Conservation (phyloP, 2,888 invertebrate genomes). For the Temnothorax unifasciatus region DNA sequence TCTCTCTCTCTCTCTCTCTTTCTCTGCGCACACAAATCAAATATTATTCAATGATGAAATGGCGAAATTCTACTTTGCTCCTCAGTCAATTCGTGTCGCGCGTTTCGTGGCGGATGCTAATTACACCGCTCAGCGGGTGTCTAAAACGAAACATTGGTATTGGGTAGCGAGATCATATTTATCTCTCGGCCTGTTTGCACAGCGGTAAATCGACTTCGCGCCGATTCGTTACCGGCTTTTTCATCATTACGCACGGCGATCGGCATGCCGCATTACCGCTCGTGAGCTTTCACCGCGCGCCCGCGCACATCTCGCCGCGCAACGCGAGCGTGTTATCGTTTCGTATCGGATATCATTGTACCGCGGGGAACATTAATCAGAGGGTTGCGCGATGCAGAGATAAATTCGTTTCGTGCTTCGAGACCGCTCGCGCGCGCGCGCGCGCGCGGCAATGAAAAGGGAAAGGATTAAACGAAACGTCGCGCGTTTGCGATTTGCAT, state of each 20-base stretch:
- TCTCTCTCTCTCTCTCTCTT: background rate
- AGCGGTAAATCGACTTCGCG: constrained; percentile 12
- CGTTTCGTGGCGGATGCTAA: background rate
- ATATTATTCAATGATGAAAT: background rate
- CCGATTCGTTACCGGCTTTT: constrained; percentile 59
- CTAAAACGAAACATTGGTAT: background rate
- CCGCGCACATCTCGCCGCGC: constrained; percentile 63
- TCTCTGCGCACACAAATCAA: background rate
- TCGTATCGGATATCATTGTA: constrained; percentile 70
- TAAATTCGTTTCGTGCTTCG: constrained; percentile 45
- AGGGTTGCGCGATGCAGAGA: constrained; percentile 24
- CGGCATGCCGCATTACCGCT: constrained; percentile 63
- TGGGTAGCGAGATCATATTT: background rate
- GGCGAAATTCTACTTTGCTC: background rate
- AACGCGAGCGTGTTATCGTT: constrained; percentile 71
- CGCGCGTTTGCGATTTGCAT: constrained; percentile 15
- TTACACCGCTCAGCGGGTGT: background rate
- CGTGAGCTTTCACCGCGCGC: constrained; percentile 71
- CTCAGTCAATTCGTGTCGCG: background rate
- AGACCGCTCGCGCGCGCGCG: background rate
- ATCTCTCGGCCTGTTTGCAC: background rate
- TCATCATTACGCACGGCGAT: constrained; percentile 57
- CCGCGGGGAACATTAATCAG: constrained; percentile 41
- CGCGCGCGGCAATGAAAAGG: constrained; percentile 31
- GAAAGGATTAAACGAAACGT: constrained; percentile 32